These are phyloP conservation scores for Galemys pyrenaicus DNA, from an alignment of 2,113 vertebrate genomes.

Conservation along the genomic window DNA sequence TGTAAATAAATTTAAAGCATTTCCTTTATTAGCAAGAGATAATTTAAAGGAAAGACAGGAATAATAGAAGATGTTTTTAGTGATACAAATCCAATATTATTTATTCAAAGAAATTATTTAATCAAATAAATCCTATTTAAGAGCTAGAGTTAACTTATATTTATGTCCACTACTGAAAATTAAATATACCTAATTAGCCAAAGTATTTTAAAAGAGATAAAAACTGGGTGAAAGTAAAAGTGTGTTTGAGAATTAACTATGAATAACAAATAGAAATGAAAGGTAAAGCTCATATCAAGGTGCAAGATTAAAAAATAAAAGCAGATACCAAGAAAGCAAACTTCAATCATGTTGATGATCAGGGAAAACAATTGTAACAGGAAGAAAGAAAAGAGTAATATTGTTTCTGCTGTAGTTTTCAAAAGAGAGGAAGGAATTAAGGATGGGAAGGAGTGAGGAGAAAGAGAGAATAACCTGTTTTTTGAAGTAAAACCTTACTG, in stretches of 20 bases:
- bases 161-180: background rate
- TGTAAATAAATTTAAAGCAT: slow-evolving; percentile 11
- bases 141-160: slow-evolving; percentile 4
- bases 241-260: background rate
- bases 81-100: background rate
- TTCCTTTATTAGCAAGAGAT: slow-evolving; percentile 1
- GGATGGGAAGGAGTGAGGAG: background rate
- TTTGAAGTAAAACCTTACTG: background rate
- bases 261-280: slow-evolving; percentile 13
- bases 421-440: too few relatives aligned
- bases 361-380: background rate
- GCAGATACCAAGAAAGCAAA: background rate
- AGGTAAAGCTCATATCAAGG: background rate
- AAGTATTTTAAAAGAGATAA: slow-evolving; percentile 2
- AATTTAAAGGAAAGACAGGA: slow-evolving; percentile 12
- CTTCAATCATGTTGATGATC: background rate
- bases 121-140: slow-evolving; percentile 4
- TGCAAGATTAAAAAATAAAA: background rate
- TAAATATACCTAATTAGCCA: background rate
- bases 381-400: background rate
- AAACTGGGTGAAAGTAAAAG: background rate
- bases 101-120: slow-evolving; percentile 41
- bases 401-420: background rate
- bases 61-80: slow-evolving; percentile 9
- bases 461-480: background rate